Percentiles rank a stretch among this genome's conserved stretches.
phyloP scores from a whole-genome alignment of 2,797 vertebrate species.

The Muscicapa striata region DNA sequence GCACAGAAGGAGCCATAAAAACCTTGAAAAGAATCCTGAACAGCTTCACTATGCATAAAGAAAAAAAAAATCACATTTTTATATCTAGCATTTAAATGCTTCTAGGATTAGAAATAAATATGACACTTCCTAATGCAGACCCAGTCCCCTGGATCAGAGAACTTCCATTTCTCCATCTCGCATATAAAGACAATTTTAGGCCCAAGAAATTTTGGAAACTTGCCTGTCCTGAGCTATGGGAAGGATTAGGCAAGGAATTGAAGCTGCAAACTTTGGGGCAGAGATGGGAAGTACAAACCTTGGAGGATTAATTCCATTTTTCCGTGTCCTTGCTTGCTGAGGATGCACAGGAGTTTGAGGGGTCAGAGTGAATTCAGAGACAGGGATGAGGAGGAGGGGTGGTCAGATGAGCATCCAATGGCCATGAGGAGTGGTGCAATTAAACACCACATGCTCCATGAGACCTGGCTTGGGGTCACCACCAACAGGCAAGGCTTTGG shows the following conservation, averaged over 20 bases:
- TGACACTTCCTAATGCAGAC: background rate
- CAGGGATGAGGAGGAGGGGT: background rate
- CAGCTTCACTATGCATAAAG: background rate
- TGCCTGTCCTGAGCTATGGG: background rate
- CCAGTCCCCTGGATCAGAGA: background rate
- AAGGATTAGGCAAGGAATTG: background rate
- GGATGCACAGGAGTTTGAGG: background rate
- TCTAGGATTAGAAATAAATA: constrained; percentile 30
- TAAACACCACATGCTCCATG: background rate
- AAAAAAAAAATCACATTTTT: background rate
- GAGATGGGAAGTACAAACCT: background rate
- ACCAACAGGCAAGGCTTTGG: background rate
- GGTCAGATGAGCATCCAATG: background rate
- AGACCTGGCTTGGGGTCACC: background rate
- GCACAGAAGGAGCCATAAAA: constrained; percentile 24
- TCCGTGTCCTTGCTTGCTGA: accelerated
- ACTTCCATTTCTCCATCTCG: background rate
- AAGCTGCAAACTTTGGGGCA: background rate
- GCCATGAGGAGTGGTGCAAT: accelerated
- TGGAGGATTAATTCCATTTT: background rate
- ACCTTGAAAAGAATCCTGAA: background rate
- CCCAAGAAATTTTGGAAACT: background rate
- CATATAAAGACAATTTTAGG: background rate
- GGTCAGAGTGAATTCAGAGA: background rate
- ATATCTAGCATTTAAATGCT: background rate